phyloP scores from a whole-genome alignment of 2,888 invertebrate species.

The Lasioglossum pauxillum region DNA sequence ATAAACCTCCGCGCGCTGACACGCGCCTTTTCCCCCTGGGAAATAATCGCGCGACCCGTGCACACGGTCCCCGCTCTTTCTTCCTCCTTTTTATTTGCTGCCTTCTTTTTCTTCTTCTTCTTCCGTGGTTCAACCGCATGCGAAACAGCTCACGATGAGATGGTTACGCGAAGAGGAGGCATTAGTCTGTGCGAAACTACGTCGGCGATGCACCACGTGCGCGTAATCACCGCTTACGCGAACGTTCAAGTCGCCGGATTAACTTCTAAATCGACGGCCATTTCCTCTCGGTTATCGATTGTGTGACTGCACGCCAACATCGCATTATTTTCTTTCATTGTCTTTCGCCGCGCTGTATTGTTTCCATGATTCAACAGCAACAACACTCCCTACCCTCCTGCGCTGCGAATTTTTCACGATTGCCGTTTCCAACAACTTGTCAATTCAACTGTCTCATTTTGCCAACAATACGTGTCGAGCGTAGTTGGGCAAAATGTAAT shows the following conservation, averaged over 20 bases:
- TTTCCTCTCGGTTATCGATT: not conserved
- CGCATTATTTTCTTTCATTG: not conserved
- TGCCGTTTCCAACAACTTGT: no score
- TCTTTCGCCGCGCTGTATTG: not conserved
- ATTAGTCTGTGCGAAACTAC: constrained; percentile 9
- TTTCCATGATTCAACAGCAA: not conserved
- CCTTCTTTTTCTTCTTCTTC: not conserved
- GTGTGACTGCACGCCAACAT: not conserved
- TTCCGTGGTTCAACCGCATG: not conserved
- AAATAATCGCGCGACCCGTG: not conserved
- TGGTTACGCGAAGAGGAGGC: not conserved
- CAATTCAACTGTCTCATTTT: no score
- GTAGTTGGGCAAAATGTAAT: no score
- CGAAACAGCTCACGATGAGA: not conserved
- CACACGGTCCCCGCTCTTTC: not conserved
- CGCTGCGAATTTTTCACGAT: no score
- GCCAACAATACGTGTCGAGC: no score
- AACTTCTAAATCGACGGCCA: constrained; percentile 3
- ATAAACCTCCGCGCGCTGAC: constrained; percentile 27
- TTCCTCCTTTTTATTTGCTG: not conserved
- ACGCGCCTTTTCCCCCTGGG: constrained; percentile 11
- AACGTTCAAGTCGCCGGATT: constrained; percentile 3
- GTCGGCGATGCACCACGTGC: not conserved
- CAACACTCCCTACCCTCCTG: no score
- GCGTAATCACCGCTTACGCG: not conserved